A percentile compares a stretch with the other conserved stretches of the same genome.
Conservation (phyloP, 2,113 vertebrate genomes). For the Isichthys henryi region DNA sequence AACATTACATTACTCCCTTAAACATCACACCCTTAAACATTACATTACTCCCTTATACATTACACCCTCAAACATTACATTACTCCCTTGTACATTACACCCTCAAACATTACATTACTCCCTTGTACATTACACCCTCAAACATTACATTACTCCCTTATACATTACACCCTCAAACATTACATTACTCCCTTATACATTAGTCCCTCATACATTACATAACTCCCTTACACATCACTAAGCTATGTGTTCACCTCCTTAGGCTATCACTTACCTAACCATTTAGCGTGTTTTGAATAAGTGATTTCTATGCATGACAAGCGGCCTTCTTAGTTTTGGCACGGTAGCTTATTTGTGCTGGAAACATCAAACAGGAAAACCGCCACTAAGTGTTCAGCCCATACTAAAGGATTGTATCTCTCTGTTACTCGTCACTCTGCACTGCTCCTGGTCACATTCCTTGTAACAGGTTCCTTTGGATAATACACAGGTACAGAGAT, state of each 20-base stretch:
- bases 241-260: background rate
- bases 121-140: no score
- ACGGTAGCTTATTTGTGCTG: background rate
- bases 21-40: no score
- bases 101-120: background rate
- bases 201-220: background rate
- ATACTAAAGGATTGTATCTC: conserved; percentile 24
- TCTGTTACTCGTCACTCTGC: background rate
- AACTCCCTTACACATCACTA: background rate
- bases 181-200: background rate
- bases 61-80: background rate
- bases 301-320: background rate
- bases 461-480: background rate
- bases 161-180: background rate
- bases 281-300: background rate
- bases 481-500: background rate
- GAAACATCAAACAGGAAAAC: conserved; percentile 14
- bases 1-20: no score
- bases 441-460: background rate
- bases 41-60: no score
- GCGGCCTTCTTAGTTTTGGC: background rate
- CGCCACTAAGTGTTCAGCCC: conserved; percentile 1
- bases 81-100: background rate
- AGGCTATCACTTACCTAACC: background rate
- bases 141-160: no score